phyloP scores from a whole-genome alignment of 2,888 invertebrate species.

The Dorcus parallelipipedus region DNA sequence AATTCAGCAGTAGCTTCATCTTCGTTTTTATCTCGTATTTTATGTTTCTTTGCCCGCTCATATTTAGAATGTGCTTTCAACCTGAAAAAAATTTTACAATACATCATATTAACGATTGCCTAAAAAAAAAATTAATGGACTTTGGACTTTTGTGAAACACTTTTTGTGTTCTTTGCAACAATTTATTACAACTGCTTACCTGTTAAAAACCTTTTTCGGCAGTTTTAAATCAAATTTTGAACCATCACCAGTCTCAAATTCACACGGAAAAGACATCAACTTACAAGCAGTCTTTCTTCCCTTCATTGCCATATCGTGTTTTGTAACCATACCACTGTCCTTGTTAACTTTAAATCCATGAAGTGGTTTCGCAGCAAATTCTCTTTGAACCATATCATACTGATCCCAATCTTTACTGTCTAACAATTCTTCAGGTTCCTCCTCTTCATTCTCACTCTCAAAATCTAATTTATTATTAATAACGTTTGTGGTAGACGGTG shows the following conservation, averaged over 20 bases:
- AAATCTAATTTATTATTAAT: conserved; percentile 32
- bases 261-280: conserved; percentile 88
- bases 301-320: conserved; percentile 84
- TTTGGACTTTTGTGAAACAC: background rate
- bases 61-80: conserved; percentile 61
- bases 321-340: conserved; percentile 78
- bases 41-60: conserved; percentile 54
- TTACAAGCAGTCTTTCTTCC: conserved; percentile 83
- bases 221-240: too few species aligned
- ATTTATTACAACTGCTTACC: conserved; percentile 24
- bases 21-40: conserved; percentile 71
- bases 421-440: conserved; percentile 52
- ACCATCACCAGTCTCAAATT: too few species aligned
- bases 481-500: conserved; percentile 33
- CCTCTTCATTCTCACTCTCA: conserved; percentile 51
- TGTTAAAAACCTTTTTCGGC: conserved; percentile 75
- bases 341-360: conserved; percentile 65
- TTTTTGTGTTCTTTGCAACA: background rate
- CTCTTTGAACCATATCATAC: conserved; percentile 70
- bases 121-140: too few species aligned
- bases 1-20: conserved; percentile 86
- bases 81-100: conserved; percentile 34
- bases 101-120: too few species aligned
- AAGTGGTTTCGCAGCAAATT: conserved; percentile 66
- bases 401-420: conserved; percentile 69